Evolutionary conservation across 2,888 invertebrate genomes (phyloP), one percentile per base, ranked within the genome.

Genomic region (Urechis unicinctus): DNA sequence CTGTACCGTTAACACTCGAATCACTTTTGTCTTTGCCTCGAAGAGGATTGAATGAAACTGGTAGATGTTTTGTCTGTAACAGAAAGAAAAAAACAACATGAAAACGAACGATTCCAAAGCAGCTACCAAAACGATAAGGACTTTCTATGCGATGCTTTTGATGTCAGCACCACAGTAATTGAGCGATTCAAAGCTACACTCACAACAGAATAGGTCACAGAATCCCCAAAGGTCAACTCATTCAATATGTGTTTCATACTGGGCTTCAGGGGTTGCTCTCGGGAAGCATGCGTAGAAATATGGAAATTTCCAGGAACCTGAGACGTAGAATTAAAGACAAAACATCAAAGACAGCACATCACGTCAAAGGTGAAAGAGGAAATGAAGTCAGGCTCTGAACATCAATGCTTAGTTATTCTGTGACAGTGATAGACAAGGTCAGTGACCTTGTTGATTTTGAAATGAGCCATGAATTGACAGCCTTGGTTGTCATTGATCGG

Each of bases 231-330:
- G 5, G 74, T 72, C 28, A 84, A 71, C 58, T 81, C 79, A 67
- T 82, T 81, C 43, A 83, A 79, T 25, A 75, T 65, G 66, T 83
- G 83, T 21, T 78, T 70, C 80, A 84, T 83, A 67, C 83, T 81
- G n/a, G 80, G 80, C 53, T 69, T 66, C 1, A 75, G 73, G 3
- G 82, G 82, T 64, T 83, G 83, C 9, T 66, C 55, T 17, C 68
- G 59, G 1, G 82, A 77, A 1, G 83, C 78, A 70, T 83, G 83
- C 3, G 83, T 83, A 1, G 83, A 83, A 1, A 83, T 74, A 68
- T 83, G 83, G 68, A 83, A 83, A 67, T 83, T 83, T 29, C 83
- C 83, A 26, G 82, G 81, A 22, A 82, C 80, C 80, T 80, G 62
- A 3, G n/a, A n/a, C n/a, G n/a, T n/a, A n/a, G n/a, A n/a, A n/a